Evolutionary conservation across 1,140 invertebrate genomes (phyloP), one percentile per base, ranked within the genome.

Genomic region (Ceratosolen solmsi): DNA sequence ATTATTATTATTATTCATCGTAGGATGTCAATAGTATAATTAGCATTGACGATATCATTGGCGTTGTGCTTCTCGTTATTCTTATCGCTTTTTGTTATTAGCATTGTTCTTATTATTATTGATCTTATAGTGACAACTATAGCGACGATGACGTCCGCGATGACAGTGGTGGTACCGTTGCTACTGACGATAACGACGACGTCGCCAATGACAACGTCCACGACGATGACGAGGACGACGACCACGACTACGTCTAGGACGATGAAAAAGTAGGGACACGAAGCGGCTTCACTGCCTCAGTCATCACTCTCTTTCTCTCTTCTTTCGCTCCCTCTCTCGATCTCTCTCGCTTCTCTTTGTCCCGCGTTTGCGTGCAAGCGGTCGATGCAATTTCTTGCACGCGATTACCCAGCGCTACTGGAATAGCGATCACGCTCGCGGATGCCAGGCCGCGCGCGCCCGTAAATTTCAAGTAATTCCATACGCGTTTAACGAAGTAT

Each of bases 371-470:
- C 60, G 68, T 70, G 46, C 68, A 84, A 22, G 5, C 88, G 88
- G 88, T 86, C 81, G 85, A 85, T 85, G 89, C 88, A 90, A 90
- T 91, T 91, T 91, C 87, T 91, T 88, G 89, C 89, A 91, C 89
- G 90, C 89, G 89, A 91, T 90, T 90, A 87, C 84, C 87, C 17
- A 7, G 46, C 86, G 90, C 89, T 91, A 90, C 89, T 89, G 89
- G 89, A 89, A 91, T 90, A 85, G 87, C 87, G 87, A 89, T 89
- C 89, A 90, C 88, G 86, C 85, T 86, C 87, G 85, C 87, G 88
- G 86, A 88, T 89, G 88, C 17, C 17, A 13, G 15, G 13, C 87
- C 86, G 41, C 60, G 65, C 22, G 49, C 22, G 46, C 63, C 41
- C 76, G 46, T 70, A 70, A 79, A 79, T 79, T 70, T 79, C 46